Conservation (phyloP, 2,888 invertebrate genomes). For the Apamea epomidion region DNA sequence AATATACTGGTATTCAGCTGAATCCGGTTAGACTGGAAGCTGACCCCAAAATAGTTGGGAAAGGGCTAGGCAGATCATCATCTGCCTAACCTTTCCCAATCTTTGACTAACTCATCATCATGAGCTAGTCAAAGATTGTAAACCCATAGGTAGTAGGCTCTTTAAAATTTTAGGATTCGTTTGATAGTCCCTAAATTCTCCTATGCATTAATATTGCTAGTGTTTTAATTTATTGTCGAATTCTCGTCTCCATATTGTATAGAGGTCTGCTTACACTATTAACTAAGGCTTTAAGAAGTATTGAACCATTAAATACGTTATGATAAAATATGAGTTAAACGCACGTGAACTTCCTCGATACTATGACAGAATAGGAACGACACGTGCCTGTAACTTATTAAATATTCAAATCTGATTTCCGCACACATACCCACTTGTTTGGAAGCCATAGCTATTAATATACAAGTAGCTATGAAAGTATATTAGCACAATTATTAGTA, state of each 20-base stretch:
- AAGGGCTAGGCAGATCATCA: too few relatives aligned
- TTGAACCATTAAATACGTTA: neutral
- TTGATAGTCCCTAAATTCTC: neutral
- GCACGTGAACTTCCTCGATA: neutral
- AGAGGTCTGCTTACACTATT: neutral
- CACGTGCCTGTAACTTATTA: neutral
- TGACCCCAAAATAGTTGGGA: too few relatives aligned
- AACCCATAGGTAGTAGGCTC: neutral
- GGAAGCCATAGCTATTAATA: neutral
- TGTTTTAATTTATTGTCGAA: neutral
- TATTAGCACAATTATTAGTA: neutral
- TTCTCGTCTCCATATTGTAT: neutral
- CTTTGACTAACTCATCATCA: too few relatives aligned
- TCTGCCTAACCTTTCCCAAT: too few relatives aligned
- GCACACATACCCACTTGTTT: neutral
- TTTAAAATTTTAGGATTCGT: neutral
- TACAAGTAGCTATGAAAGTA: slow-evolving; percentile 1
- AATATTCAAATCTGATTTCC: slow-evolving; percentile 14
- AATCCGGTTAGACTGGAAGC: too few relatives aligned
- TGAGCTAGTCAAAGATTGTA: neutral
- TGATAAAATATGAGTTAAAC: neutral
- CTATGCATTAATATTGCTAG: neutral
- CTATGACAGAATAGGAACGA: neutral
- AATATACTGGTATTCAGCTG: too few relatives aligned
- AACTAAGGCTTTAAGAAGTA: neutral